Evolutionary conservation across 2,888 invertebrate genomes (phyloP).

Genomic region (Ormyrus rosae): DNA sequence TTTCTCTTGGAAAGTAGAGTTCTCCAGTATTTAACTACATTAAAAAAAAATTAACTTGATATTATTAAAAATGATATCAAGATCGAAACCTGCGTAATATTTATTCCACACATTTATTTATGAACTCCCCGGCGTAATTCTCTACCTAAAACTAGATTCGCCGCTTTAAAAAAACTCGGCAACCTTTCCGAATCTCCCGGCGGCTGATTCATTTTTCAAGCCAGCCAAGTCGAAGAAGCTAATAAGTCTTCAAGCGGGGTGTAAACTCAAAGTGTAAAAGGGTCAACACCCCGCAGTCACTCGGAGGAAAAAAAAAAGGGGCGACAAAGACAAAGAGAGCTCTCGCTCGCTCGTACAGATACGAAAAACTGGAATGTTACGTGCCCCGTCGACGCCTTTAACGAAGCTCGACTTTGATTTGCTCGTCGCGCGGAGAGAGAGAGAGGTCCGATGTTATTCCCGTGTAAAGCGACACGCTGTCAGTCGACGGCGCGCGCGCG

Average conservation of each 20-base stretch:
- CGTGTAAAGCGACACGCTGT: not conserved
- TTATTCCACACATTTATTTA: too few relatives aligned
- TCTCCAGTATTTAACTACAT: too few relatives aligned
- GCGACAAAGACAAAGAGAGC: not conserved
- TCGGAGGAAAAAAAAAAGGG: not conserved
- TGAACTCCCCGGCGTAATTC: too few relatives aligned
- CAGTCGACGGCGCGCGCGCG: not conserved
- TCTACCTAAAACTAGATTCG: too few relatives aligned
- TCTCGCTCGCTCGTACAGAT: constrained; percentile 15
- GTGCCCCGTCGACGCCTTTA: constrained; percentile 57
- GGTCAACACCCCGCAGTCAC: constrained; percentile 3
- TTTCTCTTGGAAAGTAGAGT: too few relatives aligned
- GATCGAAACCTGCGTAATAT: too few relatives aligned
- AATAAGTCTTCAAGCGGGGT: not conserved
- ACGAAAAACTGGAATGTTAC: constrained; percentile 63
- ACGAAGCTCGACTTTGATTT: constrained; percentile 28
- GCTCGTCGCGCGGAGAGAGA: constrained; percentile 12
- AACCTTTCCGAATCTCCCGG: too few relatives aligned
- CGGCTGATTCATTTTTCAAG: too few relatives aligned
- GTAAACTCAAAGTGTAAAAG: constrained; percentile 19
- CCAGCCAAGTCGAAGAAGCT: too few relatives aligned
- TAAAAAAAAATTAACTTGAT: too few relatives aligned
- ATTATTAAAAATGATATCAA: too few relatives aligned
- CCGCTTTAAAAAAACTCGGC: too few relatives aligned
- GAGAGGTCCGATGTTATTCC: constrained; percentile 9